Conservation (phyloP, 2,113 vertebrate species). For the Chunga burmeisteri region DNA sequence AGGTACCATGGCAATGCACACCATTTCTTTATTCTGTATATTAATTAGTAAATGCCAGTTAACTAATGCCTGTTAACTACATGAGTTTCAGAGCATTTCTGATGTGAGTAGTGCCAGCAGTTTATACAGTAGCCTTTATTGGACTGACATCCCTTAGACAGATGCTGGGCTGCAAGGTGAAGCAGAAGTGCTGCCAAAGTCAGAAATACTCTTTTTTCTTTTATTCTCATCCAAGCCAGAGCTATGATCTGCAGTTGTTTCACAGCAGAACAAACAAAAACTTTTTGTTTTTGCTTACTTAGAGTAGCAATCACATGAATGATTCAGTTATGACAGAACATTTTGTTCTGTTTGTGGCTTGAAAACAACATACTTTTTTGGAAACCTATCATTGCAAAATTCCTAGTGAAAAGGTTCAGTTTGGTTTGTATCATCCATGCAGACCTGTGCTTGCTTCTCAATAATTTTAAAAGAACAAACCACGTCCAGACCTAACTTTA, state of each 20-base stretch:
- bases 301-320: constrained; percentile 10
- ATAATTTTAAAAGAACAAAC: neutral
- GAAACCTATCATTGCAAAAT: neutral
- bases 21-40: neutral
- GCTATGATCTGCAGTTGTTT: constrained; percentile 28
- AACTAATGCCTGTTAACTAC: neutral
- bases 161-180: neutral
- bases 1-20: neutral
- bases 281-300: constrained; percentile 36
- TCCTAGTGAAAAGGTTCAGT: neutral
- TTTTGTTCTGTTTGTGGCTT: constrained; percentile 25
- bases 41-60: neutral
- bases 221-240: neutral
- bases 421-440: neutral
- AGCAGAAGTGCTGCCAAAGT: neutral
- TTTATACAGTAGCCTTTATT: neutral
- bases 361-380: neutral
- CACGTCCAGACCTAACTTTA: neutral
- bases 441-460: neutral
- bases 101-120: neutral
- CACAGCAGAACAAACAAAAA: constrained; percentile 45
- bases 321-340: neutral
- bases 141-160: neutral
- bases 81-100: neutral
- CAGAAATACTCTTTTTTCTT: neutral